Evolutionary conservation across 2,113 vertebrate genomes (phyloP).

Genomic region (Sminthopsis crassicaudata): DNA sequence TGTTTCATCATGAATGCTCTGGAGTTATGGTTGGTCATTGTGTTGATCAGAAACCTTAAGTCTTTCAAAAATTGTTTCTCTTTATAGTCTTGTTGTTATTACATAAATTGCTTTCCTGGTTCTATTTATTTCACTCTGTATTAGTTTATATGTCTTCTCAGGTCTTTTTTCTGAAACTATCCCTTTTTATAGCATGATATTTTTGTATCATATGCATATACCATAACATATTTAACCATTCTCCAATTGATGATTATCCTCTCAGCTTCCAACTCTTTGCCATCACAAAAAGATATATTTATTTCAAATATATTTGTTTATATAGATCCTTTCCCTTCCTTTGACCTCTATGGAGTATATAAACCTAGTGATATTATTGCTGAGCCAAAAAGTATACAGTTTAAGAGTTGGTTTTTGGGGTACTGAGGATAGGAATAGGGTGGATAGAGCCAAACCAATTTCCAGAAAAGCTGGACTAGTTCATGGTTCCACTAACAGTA

Average conservation of each 20-base stretch:
- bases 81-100: not conserved
- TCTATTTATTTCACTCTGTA: not conserved
- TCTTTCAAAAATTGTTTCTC: not conserved
- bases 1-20: not conserved
- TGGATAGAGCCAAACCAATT: not conserved
- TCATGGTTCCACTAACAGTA: not conserved
- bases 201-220: not conserved
- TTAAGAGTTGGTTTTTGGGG: not conserved
- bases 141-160: not conserved
- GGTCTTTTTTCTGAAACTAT: not conserved
- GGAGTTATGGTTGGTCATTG: not conserved
- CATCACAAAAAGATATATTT: not conserved
- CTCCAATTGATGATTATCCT: not conserved
- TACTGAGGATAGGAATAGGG: too few species aligned
- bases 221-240: too few species aligned
- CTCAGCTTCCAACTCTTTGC: not conserved
- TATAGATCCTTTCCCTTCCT: not conserved
- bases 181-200: not conserved
- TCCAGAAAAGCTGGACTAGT: not conserved
- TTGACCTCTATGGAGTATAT: not conserved
- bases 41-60: too few species aligned
- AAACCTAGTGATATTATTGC: not conserved
- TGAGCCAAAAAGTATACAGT: not conserved
- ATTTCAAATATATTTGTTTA: not conserved
- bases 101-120: not conserved